Evolutionary conservation across 2,888 invertebrate genomes (phyloP), one percentile per base, ranked within the genome.

Genomic region (Embidobia sp.): DNA sequence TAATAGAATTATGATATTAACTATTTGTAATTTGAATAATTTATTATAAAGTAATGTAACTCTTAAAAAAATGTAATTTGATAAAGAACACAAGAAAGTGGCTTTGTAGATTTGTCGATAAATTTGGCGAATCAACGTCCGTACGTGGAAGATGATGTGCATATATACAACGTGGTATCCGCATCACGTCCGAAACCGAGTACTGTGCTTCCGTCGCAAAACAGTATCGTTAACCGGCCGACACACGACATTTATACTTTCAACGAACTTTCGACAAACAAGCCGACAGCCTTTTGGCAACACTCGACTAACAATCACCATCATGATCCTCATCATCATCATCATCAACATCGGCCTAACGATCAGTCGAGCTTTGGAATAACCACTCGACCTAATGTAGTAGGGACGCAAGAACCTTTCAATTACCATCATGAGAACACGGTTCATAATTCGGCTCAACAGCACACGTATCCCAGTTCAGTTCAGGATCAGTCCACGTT

Each of bases 101-200:
- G 61, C 16, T 46, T 80, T 79, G 57, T 85, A 88, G 87, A 86
- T 64, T 85, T 88, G 69, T 82, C 88, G 80, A 78, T 88, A 82
- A 88, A 87, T 81, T 82, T 87, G 84, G 87, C 82, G 64, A 86
- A 88, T 79, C 87, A 87, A 78, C 85, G 84, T 77, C 87, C 89
- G 11, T 88, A 85, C 86, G 90, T 88, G 90, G 93, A 80, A 86
- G 90, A 91, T 35, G 93, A 91, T 77, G 90, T 89, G 44, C 84
- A 83, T 66, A 85, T 89, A 74, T 88, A 87, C 81, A 83, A 90
- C 74, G 88, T 78, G 40, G 67, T 67, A 0, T 64, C 72, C 74
- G 40, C 63, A 22, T 79, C 85, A 10, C 80, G 89, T 70, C 89
- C 91, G 16, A 91, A 94, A 82, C 90, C 92, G 10, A 93, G 93